Conservation (phyloP, 1,140 invertebrate genomes). For the Drosophila rhopaloa region DNA sequence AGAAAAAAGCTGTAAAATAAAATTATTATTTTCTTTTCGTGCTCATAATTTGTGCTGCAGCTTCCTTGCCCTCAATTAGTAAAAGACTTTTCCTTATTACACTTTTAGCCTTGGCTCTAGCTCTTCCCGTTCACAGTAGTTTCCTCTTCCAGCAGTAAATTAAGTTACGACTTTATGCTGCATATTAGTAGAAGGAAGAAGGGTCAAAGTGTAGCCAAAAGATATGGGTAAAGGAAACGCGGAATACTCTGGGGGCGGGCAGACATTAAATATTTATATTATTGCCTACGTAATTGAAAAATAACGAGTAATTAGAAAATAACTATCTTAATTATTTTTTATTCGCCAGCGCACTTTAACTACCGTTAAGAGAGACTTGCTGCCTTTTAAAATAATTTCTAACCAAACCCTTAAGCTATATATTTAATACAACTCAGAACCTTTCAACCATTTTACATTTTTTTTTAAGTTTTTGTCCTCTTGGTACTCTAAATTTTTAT, state of each 20-base stretch:
- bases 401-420: background rate
- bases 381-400: no score
- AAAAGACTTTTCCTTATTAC: slow-evolving; percentile 73
- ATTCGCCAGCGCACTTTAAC: background rate
- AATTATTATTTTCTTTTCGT: slow-evolving; percentile 83
- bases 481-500: slow-evolving; percentile 5
- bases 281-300: slow-evolving; percentile 14
- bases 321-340: slow-evolving; percentile 6
- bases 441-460: background rate
- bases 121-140: slow-evolving; percentile 34
- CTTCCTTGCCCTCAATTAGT: slow-evolving; percentile 69
- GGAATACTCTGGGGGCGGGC: background rate
- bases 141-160: slow-evolving; percentile 34
- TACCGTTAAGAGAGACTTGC: background rate
- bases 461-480: background rate
- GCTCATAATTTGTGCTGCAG: slow-evolving; percentile 66
- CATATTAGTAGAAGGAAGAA: slow-evolving; percentile 30
- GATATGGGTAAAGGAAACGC: background rate
- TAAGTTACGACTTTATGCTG: slow-evolving; percentile 45
- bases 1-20: slow-evolving; percentile 62
- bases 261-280: slow-evolving; percentile 29
- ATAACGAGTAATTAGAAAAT: slow-evolving; percentile 4
- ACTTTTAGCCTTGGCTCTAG: slow-evolving; percentile 55
- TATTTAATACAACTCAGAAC: background rate
- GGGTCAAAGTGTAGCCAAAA: background rate